Conservation (phyloP, 2,888 invertebrate species). For the Carpatolechia fugitivella region DNA sequence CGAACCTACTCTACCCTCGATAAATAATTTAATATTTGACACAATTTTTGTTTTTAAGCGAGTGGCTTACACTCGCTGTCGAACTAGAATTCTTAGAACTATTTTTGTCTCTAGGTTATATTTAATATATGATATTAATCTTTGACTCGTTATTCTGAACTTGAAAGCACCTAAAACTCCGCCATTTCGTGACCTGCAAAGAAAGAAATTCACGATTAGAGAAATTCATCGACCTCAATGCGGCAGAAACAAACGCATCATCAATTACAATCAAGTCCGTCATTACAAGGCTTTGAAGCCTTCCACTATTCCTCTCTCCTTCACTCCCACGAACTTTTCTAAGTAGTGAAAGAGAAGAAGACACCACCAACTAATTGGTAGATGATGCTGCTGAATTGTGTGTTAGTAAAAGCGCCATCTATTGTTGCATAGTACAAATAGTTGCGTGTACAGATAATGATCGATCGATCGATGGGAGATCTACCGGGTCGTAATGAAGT, state of each 20-base stretch:
- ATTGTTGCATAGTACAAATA: slow-evolving; percentile 76
- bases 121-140: background rate
- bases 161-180: slow-evolving; percentile 29
- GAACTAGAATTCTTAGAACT: background rate
- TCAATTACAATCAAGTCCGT: slow-evolving; percentile 74
- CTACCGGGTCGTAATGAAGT: slow-evolving; percentile 56
- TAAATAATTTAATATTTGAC: slow-evolving; percentile 10
- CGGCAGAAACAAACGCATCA: slow-evolving; percentile 70
- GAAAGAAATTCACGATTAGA: slow-evolving; percentile 59
- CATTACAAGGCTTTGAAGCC: slow-evolving; percentile 53
- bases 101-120: background rate
- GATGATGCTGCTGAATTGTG: slow-evolving; percentile 72
- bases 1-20: slow-evolving; percentile 11
- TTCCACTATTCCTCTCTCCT: slow-evolving; percentile 34
- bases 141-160: background rate
- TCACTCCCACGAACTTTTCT: slow-evolving; percentile 25
- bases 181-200: slow-evolving; percentile 40
- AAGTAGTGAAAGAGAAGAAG: slow-evolving; percentile 34
- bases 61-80: slow-evolving; percentile 21
- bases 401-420: slow-evolving; percentile 70
- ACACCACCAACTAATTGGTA: slow-evolving; percentile 59
- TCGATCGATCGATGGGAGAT: slow-evolving; percentile 42
- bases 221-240: slow-evolving; percentile 64
- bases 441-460: slow-evolving; percentile 72
- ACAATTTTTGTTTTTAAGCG: background rate